Percentiles rank a stretch among this genome's conserved stretches.
Evolutionary conservation across 2,113 vertebrate genomes (phyloP).

Genomic region (Phaethornis superciliosus): DNA sequence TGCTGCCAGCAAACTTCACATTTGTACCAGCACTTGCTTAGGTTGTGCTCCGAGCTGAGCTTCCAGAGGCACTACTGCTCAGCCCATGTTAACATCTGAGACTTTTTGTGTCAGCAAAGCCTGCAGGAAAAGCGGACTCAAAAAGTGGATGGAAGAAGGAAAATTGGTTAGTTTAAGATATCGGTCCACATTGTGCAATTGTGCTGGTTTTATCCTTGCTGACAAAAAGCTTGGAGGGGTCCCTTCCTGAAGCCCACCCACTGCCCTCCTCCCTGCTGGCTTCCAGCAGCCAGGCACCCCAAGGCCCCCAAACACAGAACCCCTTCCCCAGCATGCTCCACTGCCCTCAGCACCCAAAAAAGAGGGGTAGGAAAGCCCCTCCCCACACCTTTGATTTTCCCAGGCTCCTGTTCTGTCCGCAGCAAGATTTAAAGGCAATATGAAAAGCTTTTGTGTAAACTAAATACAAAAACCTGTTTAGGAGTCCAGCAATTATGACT

Average conservation of each 20-base stretch:
- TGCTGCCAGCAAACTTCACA: background rate
- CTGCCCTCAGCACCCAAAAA: background rate
- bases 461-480: background rate
- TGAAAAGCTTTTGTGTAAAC: background rate
- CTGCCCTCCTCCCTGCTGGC: no score
- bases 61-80: fast-evolving
- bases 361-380: background rate
- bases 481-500: background rate
- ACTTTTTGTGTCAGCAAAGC: background rate
- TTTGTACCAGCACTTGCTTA: background rate
- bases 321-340: fast-evolving
- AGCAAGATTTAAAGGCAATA: background rate
- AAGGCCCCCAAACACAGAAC: fast-evolving
- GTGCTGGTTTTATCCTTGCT: background rate
- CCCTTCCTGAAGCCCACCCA: background rate
- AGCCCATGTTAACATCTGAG: background rate
- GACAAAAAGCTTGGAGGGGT: background rate
- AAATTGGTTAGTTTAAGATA: background rate
- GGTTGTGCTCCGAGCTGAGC: fast-evolving
- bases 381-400: background rate
- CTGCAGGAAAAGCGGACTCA: background rate
- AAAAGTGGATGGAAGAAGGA: background rate
- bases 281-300: no score
- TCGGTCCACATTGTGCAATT: fast-evolving
- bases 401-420: no score